These are phyloP conservation scores for Euthynnus affinis DNA, from an alignment of 2,797 vertebrate genomes.

Conservation along the genomic window DNA sequence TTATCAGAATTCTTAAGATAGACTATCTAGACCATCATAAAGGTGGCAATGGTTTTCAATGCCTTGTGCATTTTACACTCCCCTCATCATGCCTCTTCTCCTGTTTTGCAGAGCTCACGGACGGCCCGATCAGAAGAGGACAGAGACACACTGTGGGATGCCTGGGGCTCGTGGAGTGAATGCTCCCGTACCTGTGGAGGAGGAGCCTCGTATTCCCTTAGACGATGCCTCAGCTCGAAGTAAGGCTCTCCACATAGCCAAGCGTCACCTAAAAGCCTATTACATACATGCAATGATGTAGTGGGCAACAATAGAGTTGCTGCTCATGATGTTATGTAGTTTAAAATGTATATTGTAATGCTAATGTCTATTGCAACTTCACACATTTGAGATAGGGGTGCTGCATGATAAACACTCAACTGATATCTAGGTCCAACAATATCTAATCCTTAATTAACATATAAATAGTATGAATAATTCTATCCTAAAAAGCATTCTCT, in stretches of 20 bases:
- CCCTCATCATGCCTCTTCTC: conserved; percentile 2
- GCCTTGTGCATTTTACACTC: neutral
- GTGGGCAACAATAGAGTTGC: neutral
- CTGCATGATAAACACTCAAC: neutral
- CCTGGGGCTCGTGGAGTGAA: conserved; percentile 97
- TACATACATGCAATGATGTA: neutral
- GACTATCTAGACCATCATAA: neutral
- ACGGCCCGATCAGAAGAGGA: conserved; percentile 95
- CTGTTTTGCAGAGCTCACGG: conserved; percentile 89
- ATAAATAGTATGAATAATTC: neutral
- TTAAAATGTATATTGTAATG: neutral
- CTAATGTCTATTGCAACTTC: neutral
- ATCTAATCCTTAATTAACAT: neutral
- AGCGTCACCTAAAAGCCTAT: neutral
- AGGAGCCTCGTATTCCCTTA: conserved; percentile 95
- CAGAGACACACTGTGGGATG: conserved; percentile 93
- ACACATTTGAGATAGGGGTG: neutral
- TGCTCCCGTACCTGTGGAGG: conserved; percentile 97
- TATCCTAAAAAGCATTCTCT: too few species aligned
- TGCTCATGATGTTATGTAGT: neutral
- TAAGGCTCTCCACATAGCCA: conserved; percentile 76
- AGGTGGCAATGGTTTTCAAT: neutral
- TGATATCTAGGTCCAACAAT: neutral
- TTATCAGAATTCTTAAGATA: conserved; percentile 4
- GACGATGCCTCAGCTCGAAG: conserved; percentile 96